These are phyloP conservation scores for Chalcis sispes DNA, from an alignment of 2,888 invertebrate genomes.

Conservation along the genomic window DNA sequence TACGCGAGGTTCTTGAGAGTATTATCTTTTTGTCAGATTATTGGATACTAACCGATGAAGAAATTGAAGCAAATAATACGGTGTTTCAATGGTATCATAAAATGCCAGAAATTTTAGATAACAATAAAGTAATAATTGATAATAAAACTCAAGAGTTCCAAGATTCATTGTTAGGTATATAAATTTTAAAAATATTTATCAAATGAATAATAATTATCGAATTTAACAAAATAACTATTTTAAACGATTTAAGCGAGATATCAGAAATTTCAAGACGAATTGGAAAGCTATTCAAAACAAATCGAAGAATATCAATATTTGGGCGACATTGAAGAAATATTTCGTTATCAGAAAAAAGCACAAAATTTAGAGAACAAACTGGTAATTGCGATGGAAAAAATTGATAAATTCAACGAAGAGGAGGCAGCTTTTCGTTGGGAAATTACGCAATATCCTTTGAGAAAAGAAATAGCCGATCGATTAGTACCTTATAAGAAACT, in stretches of 20 bases:
- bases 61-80: constrained; percentile 90
- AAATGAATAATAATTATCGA: not conserved
- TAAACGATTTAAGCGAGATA: constrained; percentile 79
- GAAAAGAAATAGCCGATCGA: constrained; percentile 87
- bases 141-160: constrained; percentile 91
- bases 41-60: constrained; percentile 86
- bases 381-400: constrained; percentile 85
- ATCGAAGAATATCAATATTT: constrained; percentile 90
- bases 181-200: not conserved
- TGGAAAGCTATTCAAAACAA: constrained; percentile 87
- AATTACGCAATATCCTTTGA: constrained; percentile 90
- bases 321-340: constrained; percentile 89
- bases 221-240: constrained; percentile 11
- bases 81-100: constrained; percentile 92
- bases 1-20: constrained; percentile 83
- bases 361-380: constrained; percentile 86
- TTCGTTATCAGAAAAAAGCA: constrained; percentile 89
- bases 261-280: constrained; percentile 88
- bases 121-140: constrained; percentile 86
- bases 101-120: constrained; percentile 88
- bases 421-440: constrained; percentile 94
- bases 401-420: constrained; percentile 94
- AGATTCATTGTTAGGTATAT: constrained; percentile 82
- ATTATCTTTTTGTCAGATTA: constrained; percentile 91
- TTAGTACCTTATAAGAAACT: constrained; percentile 90